Evolutionary conservation across 2,888 invertebrate species (phyloP).

Genomic region (Lasioglossum figueresi): DNA sequence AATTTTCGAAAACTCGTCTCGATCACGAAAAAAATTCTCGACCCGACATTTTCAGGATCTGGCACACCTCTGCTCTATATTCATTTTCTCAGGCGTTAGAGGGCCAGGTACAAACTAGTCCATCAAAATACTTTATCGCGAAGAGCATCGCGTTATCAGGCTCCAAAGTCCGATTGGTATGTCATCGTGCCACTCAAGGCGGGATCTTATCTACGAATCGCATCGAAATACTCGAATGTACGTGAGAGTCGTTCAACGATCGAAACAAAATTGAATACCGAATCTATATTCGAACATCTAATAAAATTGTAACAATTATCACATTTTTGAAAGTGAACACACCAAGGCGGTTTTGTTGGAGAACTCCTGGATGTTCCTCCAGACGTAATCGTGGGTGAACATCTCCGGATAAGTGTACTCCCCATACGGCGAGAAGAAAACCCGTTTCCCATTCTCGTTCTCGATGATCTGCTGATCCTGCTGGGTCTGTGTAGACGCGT

Average conservation of each 20-base stretch:
- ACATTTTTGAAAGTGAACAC: no score
- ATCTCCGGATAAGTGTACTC: conserved; percentile 62
- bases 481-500: conserved; percentile 61
- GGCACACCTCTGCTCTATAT: no score
- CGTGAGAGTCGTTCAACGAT: background rate
- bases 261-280: background rate
- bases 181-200: background rate
- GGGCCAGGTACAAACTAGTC: background rate
- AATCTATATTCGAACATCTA: background rate
- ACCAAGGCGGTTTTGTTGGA: conserved; percentile 74
- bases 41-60: no score
- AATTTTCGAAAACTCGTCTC: no score
- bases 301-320: background rate
- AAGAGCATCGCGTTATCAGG: background rate
- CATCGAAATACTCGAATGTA: background rate
- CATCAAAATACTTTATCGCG: background rate
- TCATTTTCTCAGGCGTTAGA: background rate
- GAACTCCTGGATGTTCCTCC: conserved; percentile 68
- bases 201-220: background rate
- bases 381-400: conserved; percentile 76
- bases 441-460: conserved; percentile 76
- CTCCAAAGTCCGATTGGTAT: background rate
- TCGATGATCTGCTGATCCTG: conserved; percentile 66
- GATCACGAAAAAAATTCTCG: no score
- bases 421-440: conserved; percentile 71